Conservation (phyloP, 2,888 invertebrate species). For the Galeopsomyia nigrocyanea region DNA sequence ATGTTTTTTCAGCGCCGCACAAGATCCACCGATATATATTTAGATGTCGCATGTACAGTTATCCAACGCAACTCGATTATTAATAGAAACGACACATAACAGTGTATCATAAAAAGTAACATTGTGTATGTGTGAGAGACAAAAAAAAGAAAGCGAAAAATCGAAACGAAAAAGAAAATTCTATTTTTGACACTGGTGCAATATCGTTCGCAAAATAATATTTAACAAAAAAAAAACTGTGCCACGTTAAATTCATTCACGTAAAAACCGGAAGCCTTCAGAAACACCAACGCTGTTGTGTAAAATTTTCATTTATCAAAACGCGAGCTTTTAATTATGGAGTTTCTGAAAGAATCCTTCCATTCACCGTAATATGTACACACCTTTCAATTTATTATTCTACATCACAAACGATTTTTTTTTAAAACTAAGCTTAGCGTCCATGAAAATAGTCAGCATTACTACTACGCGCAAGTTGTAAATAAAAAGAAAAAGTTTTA, state of each 20-base stretch:
- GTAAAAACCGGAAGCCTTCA: not conserved
- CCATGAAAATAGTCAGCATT: constrained; percentile 13
- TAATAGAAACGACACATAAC: constrained; percentile 28
- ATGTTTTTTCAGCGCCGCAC: constrained; percentile 37
- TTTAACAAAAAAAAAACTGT: constrained; percentile 23
- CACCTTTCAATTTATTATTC: no score
- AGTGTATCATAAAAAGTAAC: not conserved
- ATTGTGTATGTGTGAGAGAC: constrained; percentile 11
- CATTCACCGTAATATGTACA: not conserved
- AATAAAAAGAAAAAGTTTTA: constrained; percentile 32
- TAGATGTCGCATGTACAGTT: constrained; percentile 34
- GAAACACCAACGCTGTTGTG: constrained; percentile 20
- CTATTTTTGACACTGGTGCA: constrained; percentile 44
- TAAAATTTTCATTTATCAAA: constrained; percentile 15
- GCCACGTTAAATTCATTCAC: constrained; percentile 31
- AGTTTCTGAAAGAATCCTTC: constrained; percentile 19
- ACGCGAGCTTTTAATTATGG: not conserved
- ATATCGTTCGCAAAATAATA: constrained; percentile 6
- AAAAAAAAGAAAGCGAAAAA: constrained; percentile 34
- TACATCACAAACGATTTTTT: no score
- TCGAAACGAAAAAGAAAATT: constrained; percentile 28
- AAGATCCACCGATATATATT: constrained; percentile 31
- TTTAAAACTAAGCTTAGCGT: constrained; percentile 5
- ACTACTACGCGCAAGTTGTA: constrained; percentile 38
- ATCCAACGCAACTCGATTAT: constrained; percentile 32